A percentile compares a stretch with the other conserved stretches of the same genome.
Evolutionary conservation across 2,888 invertebrate species (phyloP).

Genomic region (Platycheirus albimanus): DNA sequence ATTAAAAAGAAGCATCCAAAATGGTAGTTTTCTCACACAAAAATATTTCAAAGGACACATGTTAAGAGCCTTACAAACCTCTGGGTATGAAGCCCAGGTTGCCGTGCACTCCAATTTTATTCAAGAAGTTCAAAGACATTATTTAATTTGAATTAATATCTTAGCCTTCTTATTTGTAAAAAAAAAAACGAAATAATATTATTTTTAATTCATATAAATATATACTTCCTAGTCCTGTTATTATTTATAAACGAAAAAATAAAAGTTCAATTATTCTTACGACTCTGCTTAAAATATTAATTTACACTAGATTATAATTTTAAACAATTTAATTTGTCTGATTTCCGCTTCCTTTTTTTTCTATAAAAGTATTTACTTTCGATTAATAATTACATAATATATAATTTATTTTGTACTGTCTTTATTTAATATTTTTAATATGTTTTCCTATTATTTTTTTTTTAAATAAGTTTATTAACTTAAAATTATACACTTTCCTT

Average conservation of each 20-base stretch:
- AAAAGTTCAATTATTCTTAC: slow-evolving; percentile 24
- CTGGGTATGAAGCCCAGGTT: too few species aligned
- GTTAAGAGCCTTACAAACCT: too few species aligned
- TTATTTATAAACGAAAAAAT: slow-evolving; percentile 46
- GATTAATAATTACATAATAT: slow-evolving; percentile 11
- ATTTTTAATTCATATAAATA: neutral
- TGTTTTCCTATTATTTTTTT: slow-evolving; percentile 32
- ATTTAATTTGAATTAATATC: too few species aligned
- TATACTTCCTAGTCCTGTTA: slow-evolving; percentile 67
- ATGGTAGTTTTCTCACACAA: too few species aligned
- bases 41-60: too few species aligned
- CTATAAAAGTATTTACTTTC: slow-evolving; percentile 22
- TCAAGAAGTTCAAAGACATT: too few species aligned
- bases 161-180: neutral
- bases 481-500: slow-evolving; percentile 10
- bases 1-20: too few species aligned
- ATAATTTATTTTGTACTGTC: slow-evolving; percentile 26
- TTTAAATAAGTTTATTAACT: slow-evolving; percentile 30
- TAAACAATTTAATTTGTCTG: neutral
- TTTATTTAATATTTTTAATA: slow-evolving; percentile 46
- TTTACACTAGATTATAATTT: neutral
- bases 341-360: neutral
- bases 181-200: neutral
- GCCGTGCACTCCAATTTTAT: too few species aligned
- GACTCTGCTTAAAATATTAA: neutral